A percentile compares a stretch with the other conserved stretches of the same genome.
Conservation (phyloP, 2,888 invertebrate genomes). For the Caenorhabditis doughertyi region DNA sequence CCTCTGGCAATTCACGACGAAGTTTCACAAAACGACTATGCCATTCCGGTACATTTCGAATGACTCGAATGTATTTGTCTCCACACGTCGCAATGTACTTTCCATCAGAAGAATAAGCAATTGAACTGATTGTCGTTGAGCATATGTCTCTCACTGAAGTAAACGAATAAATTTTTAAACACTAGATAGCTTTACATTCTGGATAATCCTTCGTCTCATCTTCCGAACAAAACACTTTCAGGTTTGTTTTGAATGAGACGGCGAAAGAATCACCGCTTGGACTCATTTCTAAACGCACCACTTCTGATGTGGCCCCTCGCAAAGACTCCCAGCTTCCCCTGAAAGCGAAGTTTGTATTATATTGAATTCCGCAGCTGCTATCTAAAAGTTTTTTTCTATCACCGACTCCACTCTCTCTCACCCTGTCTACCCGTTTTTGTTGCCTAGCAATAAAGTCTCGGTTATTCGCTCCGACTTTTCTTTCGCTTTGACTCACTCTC, state of each 20-base stretch:
- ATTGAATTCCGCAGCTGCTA: background rate
- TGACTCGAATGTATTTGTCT: slow-evolving; percentile 86
- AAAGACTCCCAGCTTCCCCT: slow-evolving; percentile 86
- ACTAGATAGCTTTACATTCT: slow-evolving; percentile 74
- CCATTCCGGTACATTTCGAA: slow-evolving; percentile 88
- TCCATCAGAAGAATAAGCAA: slow-evolving; percentile 89
- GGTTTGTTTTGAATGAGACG: slow-evolving; percentile 86
- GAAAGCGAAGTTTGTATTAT: slow-evolving; percentile 20
- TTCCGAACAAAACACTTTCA: slow-evolving; percentile 86
- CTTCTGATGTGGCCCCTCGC: slow-evolving; percentile 61
- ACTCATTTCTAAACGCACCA: slow-evolving; percentile 86
- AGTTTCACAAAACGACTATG: slow-evolving; percentile 59
- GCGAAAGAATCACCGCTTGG: slow-evolving; percentile 88
- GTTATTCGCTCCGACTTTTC: background rate
- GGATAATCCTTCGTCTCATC: slow-evolving; percentile 85
- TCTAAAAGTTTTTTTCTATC: background rate
- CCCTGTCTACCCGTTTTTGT: slow-evolving; percentile 9
- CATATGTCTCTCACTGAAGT: slow-evolving; percentile 87
- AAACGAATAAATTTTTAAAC: background rate
- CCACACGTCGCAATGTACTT: slow-evolving; percentile 85
- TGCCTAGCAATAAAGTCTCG: slow-evolving; percentile 29
- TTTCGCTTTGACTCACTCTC: slow-evolving; percentile 38
- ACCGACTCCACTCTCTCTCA: background rate
- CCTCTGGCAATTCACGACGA: slow-evolving; percentile 56
- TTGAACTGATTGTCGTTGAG: slow-evolving; percentile 86